Evolutionary conservation across 1,140 invertebrate species (phyloP).

Genomic region (Goniozus legneri): DNA sequence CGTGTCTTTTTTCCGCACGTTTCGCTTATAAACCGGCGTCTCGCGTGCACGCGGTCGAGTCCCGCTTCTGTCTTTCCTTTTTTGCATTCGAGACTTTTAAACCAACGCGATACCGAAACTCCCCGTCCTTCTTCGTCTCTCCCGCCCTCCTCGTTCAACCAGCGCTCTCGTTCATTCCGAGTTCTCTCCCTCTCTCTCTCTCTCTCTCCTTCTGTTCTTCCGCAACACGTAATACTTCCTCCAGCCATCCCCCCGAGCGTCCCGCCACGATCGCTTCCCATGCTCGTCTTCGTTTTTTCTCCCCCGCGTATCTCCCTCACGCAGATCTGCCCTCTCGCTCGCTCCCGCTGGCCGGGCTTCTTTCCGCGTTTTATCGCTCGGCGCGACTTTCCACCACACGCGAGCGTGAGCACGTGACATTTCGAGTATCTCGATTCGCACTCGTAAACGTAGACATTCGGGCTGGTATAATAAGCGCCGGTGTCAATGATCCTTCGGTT

Average conservation of each 20-base stretch:
- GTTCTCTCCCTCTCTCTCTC: background rate
- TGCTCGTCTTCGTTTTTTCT: no score
- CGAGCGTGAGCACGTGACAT: constrained; percentile 25
- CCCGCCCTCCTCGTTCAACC: background rate
- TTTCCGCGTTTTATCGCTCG: background rate
- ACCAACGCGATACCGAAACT: background rate
- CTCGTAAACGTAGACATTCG: constrained; percentile 34
- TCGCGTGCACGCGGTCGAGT: background rate
- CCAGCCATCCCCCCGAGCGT: no score
- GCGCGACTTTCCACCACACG: background rate
- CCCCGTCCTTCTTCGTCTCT: constrained; percentile 7
- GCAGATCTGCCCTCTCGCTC: background rate
- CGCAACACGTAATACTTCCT: no score
- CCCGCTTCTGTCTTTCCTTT: background rate
- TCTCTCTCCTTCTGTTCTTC: background rate
- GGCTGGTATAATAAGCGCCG: constrained; percentile 12
- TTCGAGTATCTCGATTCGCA: constrained; percentile 40
- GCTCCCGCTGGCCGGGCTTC: background rate
- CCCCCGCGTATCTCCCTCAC: no score
- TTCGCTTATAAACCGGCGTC: no score
- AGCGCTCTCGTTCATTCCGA: no score
- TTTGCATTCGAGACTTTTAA: no score
- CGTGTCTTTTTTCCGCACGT: no score
- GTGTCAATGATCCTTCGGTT: constrained; percentile 44
- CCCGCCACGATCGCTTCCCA: no score